Percentiles rank a stretch among this genome's conserved stretches.
phyloP scores from a whole-genome alignment of 2,113 vertebrate species.

The Chaetura pelagica region DNA sequence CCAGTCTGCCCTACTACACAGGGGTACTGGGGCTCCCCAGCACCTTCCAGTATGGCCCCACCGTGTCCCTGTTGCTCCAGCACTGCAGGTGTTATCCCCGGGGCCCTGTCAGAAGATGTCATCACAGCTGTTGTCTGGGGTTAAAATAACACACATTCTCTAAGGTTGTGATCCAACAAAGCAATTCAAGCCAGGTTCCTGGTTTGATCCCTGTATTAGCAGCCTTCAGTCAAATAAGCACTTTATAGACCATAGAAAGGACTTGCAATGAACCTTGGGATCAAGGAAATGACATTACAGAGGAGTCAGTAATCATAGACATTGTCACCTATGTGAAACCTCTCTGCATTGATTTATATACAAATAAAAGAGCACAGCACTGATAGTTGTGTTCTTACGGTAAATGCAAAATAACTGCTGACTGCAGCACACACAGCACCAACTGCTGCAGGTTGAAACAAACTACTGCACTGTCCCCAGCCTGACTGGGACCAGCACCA shows the following conservation, averaged over 20 bases:
- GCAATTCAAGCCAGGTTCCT: not conserved
- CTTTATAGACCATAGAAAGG: not conserved
- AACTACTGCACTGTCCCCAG: not conserved
- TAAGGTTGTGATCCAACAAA: not conserved
- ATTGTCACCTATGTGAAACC: not conserved
- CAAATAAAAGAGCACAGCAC: not conserved
- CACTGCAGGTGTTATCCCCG: too few species aligned
- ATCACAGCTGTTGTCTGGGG: not conserved
- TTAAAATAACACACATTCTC: too few species aligned
- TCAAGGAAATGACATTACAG: not conserved
- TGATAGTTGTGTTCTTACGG: not conserved
- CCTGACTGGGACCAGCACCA: not conserved
- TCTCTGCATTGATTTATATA: not conserved
- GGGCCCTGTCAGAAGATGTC: not conserved
- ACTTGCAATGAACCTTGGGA: not conserved
- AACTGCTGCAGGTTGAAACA: rapidly evolving
- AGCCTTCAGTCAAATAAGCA: not conserved
- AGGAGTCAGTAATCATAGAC: not conserved
- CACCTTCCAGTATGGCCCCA: slow-evolving; percentile 97
- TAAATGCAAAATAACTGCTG: not conserved
- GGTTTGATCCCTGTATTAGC: not conserved
- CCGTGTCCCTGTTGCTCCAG: slow-evolving; percentile 98
- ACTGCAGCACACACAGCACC: not conserved
- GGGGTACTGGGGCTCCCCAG: slow-evolving; percentile 96
- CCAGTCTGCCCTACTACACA: slow-evolving; percentile 97